phyloP scores from a whole-genome alignment of 2,888 invertebrate genomes.

The Periphyllus acericola region DNA sequence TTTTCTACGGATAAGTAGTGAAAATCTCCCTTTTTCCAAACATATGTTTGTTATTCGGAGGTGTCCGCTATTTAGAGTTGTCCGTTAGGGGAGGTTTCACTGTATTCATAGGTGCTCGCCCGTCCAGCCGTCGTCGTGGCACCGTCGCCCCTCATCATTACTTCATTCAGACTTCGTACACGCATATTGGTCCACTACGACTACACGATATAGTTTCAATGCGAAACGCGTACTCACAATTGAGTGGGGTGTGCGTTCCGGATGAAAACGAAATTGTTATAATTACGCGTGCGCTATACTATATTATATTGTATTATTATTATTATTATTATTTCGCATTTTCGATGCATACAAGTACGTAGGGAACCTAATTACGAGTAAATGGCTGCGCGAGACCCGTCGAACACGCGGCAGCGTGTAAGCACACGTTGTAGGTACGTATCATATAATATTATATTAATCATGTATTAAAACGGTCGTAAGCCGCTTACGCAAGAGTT shows the following conservation, averaged over 20 bases:
- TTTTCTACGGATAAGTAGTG: too few species aligned
- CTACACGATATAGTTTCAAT: too few species aligned
- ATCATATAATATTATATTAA: conserved; percentile 9
- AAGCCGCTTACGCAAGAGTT: conserved; percentile 51
- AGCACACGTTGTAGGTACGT: background rate
- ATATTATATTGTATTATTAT: background rate
- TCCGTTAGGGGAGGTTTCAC: too few species aligned
- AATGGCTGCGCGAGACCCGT: conserved; percentile 20
- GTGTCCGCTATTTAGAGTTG: too few species aligned
- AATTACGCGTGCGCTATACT: background rate
- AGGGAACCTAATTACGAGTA: conserved; percentile 26
- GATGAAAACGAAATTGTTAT: background rate
- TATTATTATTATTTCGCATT: background rate
- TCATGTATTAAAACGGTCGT: conserved; percentile 40
- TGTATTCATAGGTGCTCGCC: too few species aligned
- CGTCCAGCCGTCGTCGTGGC: too few species aligned
- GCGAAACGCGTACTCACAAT: background rate
- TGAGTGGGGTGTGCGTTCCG: too few species aligned
- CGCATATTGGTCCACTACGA: too few species aligned
- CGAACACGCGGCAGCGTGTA: background rate
- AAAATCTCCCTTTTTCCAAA: too few species aligned
- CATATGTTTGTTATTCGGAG: too few species aligned
- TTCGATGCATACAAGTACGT: background rate
- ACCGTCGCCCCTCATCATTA: background rate
- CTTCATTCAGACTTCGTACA: too few species aligned